phyloP scores from a whole-genome alignment of 1,140 invertebrate species.

The Drosophila carrolli region DNA sequence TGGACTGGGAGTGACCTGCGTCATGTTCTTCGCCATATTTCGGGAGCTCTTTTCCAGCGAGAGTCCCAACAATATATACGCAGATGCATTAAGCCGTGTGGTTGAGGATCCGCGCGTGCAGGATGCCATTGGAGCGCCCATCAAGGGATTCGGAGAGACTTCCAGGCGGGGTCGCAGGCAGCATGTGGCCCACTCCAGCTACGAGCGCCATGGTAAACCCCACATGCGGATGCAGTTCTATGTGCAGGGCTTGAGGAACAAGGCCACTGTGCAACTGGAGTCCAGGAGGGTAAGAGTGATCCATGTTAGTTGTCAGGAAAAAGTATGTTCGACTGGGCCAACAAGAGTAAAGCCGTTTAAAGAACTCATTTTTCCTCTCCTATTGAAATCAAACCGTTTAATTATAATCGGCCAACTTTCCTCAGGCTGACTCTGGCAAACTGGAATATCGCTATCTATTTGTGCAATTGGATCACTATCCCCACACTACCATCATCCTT shows the following conservation, averaged over 20 bases:
- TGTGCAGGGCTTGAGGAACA: slow-evolving; percentile 91
- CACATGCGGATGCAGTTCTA: slow-evolving; percentile 96
- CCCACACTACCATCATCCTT: slow-evolving; percentile 89
- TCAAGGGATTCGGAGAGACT: slow-evolving; percentile 95
- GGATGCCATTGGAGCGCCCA: slow-evolving; percentile 92
- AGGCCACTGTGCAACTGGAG: slow-evolving; percentile 94
- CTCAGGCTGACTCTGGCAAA: slow-evolving; percentile 90
- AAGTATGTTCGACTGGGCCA: no score
- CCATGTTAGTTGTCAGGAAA: no score
- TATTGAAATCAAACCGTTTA: no score
- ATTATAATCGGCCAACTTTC: no score
- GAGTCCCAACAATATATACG: slow-evolving; percentile 94
- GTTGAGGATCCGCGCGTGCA: slow-evolving; percentile 88
- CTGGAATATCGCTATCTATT: slow-evolving; percentile 93
- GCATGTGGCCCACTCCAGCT: slow-evolving; percentile 90
- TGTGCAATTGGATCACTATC: slow-evolving; percentile 92
- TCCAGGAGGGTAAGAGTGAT: slow-evolving; percentile 89
- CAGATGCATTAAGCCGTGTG: slow-evolving; percentile 90
- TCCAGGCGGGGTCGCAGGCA: slow-evolving; percentile 90
- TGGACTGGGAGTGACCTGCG: slow-evolving; percentile 91
- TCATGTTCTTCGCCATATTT: slow-evolving; percentile 93
- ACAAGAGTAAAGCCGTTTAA: no score
- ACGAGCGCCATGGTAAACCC: slow-evolving; percentile 90
- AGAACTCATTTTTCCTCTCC: no score
- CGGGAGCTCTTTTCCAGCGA: slow-evolving; percentile 94